Base-by-base conservation (phyloP, 1,140 invertebrate species). In the Neodiprion pinetum region DNA sequence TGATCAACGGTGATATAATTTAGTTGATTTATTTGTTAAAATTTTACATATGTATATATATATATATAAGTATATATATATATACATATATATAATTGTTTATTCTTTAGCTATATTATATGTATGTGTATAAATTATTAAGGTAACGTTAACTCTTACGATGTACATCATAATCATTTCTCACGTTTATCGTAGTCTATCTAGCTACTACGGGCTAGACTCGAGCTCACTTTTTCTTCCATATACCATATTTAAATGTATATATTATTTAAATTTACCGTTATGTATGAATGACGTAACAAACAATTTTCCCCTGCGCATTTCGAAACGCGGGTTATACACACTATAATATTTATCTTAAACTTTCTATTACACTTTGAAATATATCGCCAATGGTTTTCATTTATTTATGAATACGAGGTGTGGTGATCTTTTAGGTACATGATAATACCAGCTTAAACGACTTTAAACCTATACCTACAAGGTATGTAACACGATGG, bases 1-100 rank as follows among this genome's bases (percentile, higher is more conserved):
- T 81, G 78, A 77, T 80, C 78, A 80, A 83, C 80, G 79, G 78
- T 78, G 79, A 85, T 80, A 81, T 69, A 67, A 72, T 80, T 75
- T 82, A 77, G 75, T 80, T 76, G 72, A 70, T 79, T 72, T 75
- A 14, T 14, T 40, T 4, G 28, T 40, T 40, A 2, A 40, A 40
- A 40, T 61, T 17, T 14, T 61, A 61, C 28, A 40, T 61, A 61
- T 17, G n/a, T 14, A 14, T 61, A 40, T 40, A 12, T 61, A 14
- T 61, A 61, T 61, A 14, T 61, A 61, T 61, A 61, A 17, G 17
- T 17, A 68, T 68, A 68, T 17, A 14, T 68, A 28, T 70, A 68
- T 71, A 48, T 77, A 53, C 68, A 21, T 28, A 70, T 48, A 49
- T 50, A 68, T 49, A 48, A 72, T 61, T 61, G 7, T 73, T 48